phyloP scores from a whole-genome alignment of 2,797 vertebrate species.

The Triplophysa bombifrons region DNA sequence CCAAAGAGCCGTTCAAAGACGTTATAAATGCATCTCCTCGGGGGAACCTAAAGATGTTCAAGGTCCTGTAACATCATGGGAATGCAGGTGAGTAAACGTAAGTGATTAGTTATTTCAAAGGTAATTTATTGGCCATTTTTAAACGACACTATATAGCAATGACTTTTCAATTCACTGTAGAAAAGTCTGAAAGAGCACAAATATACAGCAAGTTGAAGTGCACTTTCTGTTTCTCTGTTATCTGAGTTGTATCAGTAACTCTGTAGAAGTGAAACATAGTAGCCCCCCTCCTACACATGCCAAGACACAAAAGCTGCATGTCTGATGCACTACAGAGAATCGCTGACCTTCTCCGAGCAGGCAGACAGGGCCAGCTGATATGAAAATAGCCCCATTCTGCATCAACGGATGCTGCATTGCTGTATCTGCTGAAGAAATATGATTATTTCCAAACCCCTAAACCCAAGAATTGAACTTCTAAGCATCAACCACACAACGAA shows the following conservation, averaged over 20 bases:
- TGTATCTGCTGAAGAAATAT: neutral
- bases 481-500: neutral
- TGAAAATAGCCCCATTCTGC: constrained; percentile 14
- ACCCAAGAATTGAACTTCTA: neutral
- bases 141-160: too few species aligned
- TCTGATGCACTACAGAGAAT: constrained; percentile 16
- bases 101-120: too few species aligned
- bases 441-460: neutral
- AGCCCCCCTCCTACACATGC: constrained; percentile 33
- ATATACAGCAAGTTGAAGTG: neutral
- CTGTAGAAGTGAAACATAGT: constrained; percentile 33
- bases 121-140: neutral
- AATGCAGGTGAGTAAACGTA: neutral
- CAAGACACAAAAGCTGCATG: constrained; percentile 20
- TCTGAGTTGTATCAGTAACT: constrained; percentile 21
- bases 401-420: neutral
- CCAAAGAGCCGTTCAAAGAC: neutral
- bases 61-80: neutral
- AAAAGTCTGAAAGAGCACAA: neutral
- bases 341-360: constrained; percentile 35
- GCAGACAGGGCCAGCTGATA: constrained; percentile 17
- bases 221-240: constrained; percentile 9
- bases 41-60: neutral
- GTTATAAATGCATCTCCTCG: constrained; percentile 7
- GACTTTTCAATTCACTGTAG: neutral